Percentiles rank a stretch among this genome's conserved stretches.
phyloP scores from a whole-genome alignment of 2,888 invertebrate genomes.

The Timema cristinae region DNA sequence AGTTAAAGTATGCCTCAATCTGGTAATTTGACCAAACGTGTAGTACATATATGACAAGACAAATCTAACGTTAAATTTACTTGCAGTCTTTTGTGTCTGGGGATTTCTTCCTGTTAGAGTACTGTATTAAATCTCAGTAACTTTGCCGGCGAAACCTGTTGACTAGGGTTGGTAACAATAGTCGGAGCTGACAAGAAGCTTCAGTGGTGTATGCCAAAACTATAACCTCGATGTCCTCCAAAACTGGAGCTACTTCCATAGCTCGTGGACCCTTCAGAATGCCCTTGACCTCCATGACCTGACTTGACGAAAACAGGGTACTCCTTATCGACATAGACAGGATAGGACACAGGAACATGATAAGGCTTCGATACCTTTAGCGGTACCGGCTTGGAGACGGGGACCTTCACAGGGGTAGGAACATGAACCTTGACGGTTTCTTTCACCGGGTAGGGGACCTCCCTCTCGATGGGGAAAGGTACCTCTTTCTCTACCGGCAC shows the following conservation, averaged over 20 bases:
- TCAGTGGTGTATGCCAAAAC: slow-evolving; percentile 6
- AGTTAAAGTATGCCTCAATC: too few relatives aligned
- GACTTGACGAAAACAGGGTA: slow-evolving; percentile 15
- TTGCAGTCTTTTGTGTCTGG: too few relatives aligned
- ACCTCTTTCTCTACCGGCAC: slow-evolving; percentile 36
- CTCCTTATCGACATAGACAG: slow-evolving; percentile 20
- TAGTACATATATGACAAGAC: too few relatives aligned
- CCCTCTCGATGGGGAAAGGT: slow-evolving; percentile 47
- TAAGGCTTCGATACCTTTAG: slow-evolving; percentile 1
- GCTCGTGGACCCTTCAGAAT: too few relatives aligned
- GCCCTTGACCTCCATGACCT: background rate
- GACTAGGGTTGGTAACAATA: too few relatives aligned
- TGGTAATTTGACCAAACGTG: too few relatives aligned
- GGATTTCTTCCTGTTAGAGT: too few relatives aligned
- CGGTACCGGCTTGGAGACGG: slow-evolving; percentile 40
- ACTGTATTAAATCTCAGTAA: too few relatives aligned
- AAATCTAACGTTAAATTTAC: too few relatives aligned
- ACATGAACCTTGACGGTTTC: slow-evolving; percentile 60
- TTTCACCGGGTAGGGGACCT: slow-evolving; percentile 25
- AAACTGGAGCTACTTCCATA: background rate
- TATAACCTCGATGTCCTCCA: background rate
- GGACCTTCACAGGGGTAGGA: slow-evolving; percentile 49
- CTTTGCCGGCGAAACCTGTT: too few relatives aligned
- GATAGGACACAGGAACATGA: slow-evolving; percentile 13
- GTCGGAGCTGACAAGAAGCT: too few relatives aligned